These are phyloP conservation scores for Lysiphlebus fabarum DNA, from an alignment of 1,140 invertebrate species.

Conservation along the genomic window DNA sequence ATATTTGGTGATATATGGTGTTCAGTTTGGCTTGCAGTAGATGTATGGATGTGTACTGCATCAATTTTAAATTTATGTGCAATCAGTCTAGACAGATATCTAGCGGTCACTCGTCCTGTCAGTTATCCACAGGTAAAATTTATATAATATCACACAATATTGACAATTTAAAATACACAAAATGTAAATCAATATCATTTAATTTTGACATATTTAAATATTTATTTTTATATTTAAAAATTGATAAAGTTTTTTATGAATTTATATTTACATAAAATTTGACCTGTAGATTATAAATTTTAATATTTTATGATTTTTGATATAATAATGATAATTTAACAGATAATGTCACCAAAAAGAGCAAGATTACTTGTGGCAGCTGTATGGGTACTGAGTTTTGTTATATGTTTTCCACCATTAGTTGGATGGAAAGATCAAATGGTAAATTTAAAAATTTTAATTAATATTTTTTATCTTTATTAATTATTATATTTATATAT, in stretches of 20 bases:
- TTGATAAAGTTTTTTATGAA: too few relatives aligned
- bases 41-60: constrained; percentile 96
- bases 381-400: constrained; percentile 92
- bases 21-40: constrained; percentile 87
- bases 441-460: constrained; percentile 50
- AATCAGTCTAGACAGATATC: constrained; percentile 90
- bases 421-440: constrained; percentile 89
- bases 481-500: not conserved
- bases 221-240: too few relatives aligned
- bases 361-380: constrained; percentile 85
- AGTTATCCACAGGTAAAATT: constrained; percentile 72
- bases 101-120: constrained; percentile 90
- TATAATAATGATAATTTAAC: constrained; percentile 17
- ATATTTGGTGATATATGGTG: constrained; percentile 91
- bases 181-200: not conserved
- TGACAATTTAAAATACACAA: not conserved
- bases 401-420: constrained; percentile 94
- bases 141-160: not conserved
- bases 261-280: too few relatives aligned
- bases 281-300: too few relatives aligned
- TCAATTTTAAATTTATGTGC: constrained; percentile 90
- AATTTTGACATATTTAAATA: not conserved
- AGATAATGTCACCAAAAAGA: constrained; percentile 84
- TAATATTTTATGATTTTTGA: not conserved
- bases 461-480: too few relatives aligned